phyloP scores from a whole-genome alignment of 2,113 vertebrate genomes.

The Tachysurus fulvidraco region DNA sequence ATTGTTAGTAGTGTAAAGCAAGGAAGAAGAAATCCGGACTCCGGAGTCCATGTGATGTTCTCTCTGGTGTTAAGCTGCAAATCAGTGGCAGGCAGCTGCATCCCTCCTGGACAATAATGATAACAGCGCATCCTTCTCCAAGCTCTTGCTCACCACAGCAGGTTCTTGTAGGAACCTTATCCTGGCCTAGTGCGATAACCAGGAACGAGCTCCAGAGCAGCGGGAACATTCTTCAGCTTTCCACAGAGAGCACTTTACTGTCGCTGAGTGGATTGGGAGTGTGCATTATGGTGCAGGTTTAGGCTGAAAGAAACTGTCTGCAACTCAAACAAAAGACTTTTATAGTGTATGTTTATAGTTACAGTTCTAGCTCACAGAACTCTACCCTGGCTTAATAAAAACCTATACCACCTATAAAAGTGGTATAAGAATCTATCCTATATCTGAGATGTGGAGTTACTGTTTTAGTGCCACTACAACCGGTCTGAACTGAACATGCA shows the following conservation, averaged over 20 bases:
- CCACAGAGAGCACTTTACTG: slow-evolving; percentile 20
- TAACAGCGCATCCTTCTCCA: slow-evolving; percentile 36
- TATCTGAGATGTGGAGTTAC: neutral
- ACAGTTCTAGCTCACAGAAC: neutral
- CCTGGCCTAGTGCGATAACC: slow-evolving; percentile 29
- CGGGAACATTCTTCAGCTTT: slow-evolving; percentile 34
- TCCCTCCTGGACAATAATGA: slow-evolving; percentile 37
- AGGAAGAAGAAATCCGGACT: neutral
- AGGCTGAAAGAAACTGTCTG: neutral
- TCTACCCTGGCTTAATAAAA: neutral
- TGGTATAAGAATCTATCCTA: neutral
- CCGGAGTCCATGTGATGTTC: neutral
- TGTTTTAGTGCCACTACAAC: neutral
- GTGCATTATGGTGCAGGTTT: neutral
- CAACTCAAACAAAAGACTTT: slow-evolving; percentile 16
- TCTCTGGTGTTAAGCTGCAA: neutral
- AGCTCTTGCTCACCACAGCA: slow-evolving; percentile 24
- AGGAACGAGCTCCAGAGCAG: slow-evolving; percentile 2
- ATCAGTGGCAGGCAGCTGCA: neutral
- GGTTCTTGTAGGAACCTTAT: slow-evolving; percentile 39
- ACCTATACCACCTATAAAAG: neutral
- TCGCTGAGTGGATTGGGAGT: slow-evolving; percentile 12
- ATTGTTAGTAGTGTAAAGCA: neutral
- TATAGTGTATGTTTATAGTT: neutral
- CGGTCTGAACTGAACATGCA: neutral